Evolutionary conservation across 2,113 vertebrate species (phyloP).

Genomic region (Hemiprocne comata): DNA sequence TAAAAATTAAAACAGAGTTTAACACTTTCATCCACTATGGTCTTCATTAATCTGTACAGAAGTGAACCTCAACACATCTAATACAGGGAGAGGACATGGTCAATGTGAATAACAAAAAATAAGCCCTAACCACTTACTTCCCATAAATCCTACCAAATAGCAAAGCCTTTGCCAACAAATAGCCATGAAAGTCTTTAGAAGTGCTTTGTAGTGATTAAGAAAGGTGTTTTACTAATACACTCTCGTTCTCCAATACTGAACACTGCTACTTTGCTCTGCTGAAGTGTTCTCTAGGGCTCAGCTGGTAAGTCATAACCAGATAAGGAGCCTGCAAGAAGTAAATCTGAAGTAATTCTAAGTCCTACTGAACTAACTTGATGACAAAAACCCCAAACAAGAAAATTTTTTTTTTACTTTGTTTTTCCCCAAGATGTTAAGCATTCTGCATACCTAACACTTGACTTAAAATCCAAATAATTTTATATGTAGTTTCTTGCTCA

Average conservation of each 20-base stretch:
- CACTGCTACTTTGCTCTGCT: background rate
- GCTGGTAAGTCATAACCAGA: background rate
- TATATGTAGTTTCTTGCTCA: background rate
- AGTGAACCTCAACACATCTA: background rate
- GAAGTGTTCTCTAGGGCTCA: background rate
- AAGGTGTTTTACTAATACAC: background rate
- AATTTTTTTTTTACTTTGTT: fast-evolving
- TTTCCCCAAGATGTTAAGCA: background rate
- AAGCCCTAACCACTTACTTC: background rate
- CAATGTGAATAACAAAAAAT: background rate
- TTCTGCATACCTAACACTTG: background rate
- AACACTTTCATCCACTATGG: background rate
- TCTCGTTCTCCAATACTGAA: background rate
- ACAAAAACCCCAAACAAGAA: background rate
- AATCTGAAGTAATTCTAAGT: background rate
- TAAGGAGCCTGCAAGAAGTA: background rate
- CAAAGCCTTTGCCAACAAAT: background rate
- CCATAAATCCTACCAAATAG: background rate
- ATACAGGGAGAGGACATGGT: background rate
- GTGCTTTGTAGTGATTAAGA: background rate
- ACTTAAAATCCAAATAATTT: background rate
- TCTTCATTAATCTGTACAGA: background rate
- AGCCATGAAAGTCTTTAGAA: background rate
- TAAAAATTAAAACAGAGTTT: background rate
- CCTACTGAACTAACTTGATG: background rate